phyloP scores from a whole-genome alignment of 2,113 vertebrate species.

The Halcyon malimbica region DNA sequence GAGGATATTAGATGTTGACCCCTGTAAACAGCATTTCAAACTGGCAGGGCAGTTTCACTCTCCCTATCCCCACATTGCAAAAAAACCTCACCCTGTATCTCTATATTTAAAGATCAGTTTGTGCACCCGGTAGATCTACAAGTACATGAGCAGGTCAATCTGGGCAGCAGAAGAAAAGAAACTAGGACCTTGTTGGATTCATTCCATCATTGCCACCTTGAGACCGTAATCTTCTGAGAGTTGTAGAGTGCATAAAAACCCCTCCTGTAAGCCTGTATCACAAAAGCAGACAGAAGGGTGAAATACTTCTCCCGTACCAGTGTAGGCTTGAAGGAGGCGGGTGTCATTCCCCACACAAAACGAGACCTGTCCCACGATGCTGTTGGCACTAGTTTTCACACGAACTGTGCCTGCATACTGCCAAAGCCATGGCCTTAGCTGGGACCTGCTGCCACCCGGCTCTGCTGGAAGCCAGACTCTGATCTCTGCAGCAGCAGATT shows the following conservation, averaged over 20 bases:
- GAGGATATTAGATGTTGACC: neutral
- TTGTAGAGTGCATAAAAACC: neutral
- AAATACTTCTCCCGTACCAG: neutral
- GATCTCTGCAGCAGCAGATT: neutral
- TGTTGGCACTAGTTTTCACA: neutral
- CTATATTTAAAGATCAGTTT: neutral
- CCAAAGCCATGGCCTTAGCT: neutral
- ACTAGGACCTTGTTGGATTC: neutral
- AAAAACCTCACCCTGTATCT: accelerated
- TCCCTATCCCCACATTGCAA: neutral
- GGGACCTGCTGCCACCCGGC: neutral
- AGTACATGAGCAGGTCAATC: neutral
- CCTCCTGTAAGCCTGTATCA: neutral
- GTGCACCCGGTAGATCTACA: neutral
- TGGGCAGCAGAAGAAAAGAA: neutral
- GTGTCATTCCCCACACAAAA: neutral
- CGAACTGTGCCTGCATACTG: neutral
- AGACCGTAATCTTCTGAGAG: neutral
- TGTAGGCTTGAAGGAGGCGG: neutral
- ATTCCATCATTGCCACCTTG: neutral
- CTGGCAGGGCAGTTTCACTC: neutral
- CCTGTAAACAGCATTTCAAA: neutral
- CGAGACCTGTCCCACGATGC: neutral
- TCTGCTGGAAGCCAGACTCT: neutral
- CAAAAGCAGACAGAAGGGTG: neutral